phyloP scores from a whole-genome alignment of 2,113 vertebrate species.

The Propithecus coquereli region DNA sequence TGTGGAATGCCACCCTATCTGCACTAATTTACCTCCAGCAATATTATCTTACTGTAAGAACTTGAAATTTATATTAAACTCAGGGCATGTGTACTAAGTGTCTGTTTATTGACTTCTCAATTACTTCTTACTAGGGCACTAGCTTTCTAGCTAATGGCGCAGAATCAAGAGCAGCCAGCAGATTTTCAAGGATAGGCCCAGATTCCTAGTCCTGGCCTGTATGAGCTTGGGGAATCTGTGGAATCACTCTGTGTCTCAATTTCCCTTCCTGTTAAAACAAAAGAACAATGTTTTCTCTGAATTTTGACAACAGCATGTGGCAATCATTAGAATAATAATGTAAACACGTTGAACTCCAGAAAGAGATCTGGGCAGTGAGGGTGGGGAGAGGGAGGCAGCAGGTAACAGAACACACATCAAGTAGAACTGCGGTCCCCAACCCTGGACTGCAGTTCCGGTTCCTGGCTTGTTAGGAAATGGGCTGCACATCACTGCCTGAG shows the following conservation, averaged over 20 bases:
- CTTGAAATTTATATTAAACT: slow-evolving; percentile 64
- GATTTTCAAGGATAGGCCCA: not conserved
- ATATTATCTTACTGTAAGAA: slow-evolving; percentile 53
- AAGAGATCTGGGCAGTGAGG: not conserved
- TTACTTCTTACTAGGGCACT: not conserved
- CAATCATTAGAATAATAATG: not conserved
- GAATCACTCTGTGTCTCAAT: slow-evolving; percentile 62
- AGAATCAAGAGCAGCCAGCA: slow-evolving; percentile 26
- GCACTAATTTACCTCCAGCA: slow-evolving; percentile 28
- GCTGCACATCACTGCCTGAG: too few relatives aligned
- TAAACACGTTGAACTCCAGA: not conserved
- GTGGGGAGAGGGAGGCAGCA: not conserved
- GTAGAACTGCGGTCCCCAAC: not conserved
- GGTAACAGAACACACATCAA: not conserved
- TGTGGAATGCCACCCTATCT: not conserved
- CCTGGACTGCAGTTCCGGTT: too few relatives aligned
- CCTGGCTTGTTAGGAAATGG: too few relatives aligned
- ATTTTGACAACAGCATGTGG: not conserved
- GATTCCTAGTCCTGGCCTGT: not conserved
- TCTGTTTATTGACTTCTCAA: slow-evolving; percentile 65
- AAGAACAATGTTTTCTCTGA: not conserved
- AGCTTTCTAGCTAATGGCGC: not conserved
- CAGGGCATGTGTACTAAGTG: slow-evolving; percentile 62
- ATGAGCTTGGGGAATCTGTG: not conserved
- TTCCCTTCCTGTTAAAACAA: slow-evolving; percentile 42